These are phyloP conservation scores for Dromas ardeola DNA, from an alignment of 2,113 vertebrate genomes.

Conservation along the genomic window DNA sequence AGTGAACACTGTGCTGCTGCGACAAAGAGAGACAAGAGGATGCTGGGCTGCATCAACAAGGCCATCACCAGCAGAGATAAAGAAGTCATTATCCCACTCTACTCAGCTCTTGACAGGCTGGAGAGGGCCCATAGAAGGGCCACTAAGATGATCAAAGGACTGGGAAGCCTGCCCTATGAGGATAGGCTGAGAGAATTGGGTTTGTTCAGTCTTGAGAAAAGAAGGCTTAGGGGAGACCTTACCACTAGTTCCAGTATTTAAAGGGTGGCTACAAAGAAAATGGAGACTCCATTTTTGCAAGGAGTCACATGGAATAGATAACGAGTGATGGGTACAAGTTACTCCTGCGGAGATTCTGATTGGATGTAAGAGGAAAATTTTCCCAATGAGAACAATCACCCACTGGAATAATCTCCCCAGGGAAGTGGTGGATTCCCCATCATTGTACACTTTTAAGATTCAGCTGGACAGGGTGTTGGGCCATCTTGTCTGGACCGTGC, in stretches of 20 bases:
- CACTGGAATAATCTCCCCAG: background rate
- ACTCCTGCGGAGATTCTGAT: background rate
- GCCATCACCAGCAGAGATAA: background rate
- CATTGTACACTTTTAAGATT: background rate
- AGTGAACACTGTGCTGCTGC: background rate
- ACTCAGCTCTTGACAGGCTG: too few species aligned
- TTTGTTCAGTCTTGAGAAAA: background rate
- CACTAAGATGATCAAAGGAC: background rate
- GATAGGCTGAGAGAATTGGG: background rate
- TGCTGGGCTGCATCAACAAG: background rate
- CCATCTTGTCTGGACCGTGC: background rate
- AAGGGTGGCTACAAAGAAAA: background rate
- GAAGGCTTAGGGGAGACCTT: background rate
- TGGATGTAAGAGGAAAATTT: background rate
- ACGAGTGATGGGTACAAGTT: background rate
- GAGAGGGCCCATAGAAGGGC: background rate
- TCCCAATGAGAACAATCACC: background rate
- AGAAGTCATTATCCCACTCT: background rate
- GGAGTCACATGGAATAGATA: background rate
- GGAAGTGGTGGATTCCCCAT: background rate
- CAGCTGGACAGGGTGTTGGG: background rate
- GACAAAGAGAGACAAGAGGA: background rate
- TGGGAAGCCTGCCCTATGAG: background rate
- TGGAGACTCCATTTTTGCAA: background rate
- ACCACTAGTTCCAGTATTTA: background rate